Percentiles rank a stretch among this genome's conserved stretches.
Conservation (phyloP, 2,113 vertebrate species). For the Rhynchomys soricoides region DNA sequence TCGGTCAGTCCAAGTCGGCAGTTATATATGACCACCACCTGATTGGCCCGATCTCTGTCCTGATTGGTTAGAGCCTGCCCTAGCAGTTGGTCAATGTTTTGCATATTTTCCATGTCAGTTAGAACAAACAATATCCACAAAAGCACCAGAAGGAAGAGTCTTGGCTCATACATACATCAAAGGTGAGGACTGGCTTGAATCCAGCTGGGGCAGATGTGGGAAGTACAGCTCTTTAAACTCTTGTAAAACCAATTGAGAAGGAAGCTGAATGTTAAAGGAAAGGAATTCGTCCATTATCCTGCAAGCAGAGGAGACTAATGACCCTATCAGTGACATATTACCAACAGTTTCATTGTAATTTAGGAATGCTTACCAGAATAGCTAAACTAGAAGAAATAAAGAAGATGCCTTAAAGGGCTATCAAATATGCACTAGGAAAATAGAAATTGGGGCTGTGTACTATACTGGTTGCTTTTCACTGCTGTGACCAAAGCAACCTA, state of each 20-base stretch:
- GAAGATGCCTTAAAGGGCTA: background rate
- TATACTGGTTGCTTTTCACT: background rate
- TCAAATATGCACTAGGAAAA: background rate
- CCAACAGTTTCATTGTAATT: background rate
- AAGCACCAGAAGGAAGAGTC: background rate
- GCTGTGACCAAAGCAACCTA: background rate
- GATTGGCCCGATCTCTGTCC: background rate
- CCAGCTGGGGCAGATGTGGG: background rate
- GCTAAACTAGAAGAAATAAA: background rate
- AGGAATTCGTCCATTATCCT: background rate
- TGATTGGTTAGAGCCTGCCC: constrained; percentile 41
- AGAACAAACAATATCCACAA: background rate
- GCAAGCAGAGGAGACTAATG: background rate
- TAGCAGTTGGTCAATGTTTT: constrained; percentile 20
- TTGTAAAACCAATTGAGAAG: background rate
- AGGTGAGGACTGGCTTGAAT: constrained; percentile 41
- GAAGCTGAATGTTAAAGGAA: background rate
- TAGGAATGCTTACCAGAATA: background rate
- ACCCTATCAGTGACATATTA: background rate
- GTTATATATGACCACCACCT: background rate
- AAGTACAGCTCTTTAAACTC: background rate
- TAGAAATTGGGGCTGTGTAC: background rate
- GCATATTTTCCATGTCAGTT: background rate
- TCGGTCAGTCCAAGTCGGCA: background rate
- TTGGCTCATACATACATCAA: background rate